Base-by-base conservation (phyloP, 2,888 invertebrate genomes). In the Drosophila yooni region DNA sequence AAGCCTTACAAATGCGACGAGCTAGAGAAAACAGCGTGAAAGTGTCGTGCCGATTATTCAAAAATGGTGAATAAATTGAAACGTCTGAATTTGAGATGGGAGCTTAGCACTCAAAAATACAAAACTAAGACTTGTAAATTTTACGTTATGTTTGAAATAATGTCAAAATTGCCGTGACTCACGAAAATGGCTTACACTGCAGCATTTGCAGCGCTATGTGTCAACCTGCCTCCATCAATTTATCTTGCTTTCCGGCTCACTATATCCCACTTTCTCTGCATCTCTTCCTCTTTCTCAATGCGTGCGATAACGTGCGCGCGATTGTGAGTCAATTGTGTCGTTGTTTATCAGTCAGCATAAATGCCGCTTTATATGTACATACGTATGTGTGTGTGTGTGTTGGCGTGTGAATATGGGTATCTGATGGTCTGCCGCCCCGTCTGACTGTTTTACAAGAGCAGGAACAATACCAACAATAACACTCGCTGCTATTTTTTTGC, bases 311-410 rank as follows among this genome's bases (percentile, higher is more conserved):
- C 72, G 74, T 76, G 82, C 54, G 58, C 70, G 64, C 76, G 86
- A 88, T 81, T 83, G 78, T 66, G 70, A 86, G 89, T 86, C 85
- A 90, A 86, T 86, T 88, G 81, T 83, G 81, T 79, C 89, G 76
- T 90, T 86, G 88, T 90, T 81, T 85, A 90, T 90, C 90, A 84
- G 84, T 69, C 82, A 76, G 82, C 89, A 84, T 67, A 82, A 84
- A 84, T 78, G 73, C 46, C 59, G 27, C 56, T 63, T 27, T 60
- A 40, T 52, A 15, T 31, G 56, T 56, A 25, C 4, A 18, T 31
- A 25, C n/a, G n/a, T 33, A 13, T 53, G 10, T 59, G 43, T 31
- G 33, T 52, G 27, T 43, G 11, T 27, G 15, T 33, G 7, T 31
- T 27, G 40, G 51, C 54, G 10, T 46, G 18, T 34, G 13, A 11